Conservation (phyloP, 2,888 invertebrate genomes). For the Cantharis lateralis region DNA sequence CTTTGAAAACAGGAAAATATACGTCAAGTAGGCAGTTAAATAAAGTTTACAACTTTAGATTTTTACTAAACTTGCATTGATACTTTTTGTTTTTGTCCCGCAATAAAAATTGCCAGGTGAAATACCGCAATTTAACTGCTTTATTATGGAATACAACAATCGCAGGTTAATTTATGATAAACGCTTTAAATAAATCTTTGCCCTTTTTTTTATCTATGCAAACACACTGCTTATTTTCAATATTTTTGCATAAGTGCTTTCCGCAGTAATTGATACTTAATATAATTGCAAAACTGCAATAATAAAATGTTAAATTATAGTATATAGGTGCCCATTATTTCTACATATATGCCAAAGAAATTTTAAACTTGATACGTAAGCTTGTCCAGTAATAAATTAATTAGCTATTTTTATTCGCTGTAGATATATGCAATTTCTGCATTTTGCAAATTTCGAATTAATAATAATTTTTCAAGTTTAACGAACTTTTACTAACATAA, state of each 20-base stretch:
- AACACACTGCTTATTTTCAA: not conserved
- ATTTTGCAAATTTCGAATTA: not conserved
- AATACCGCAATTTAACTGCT: not conserved
- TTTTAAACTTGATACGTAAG: not conserved
- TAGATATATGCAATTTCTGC: too few relatives aligned
- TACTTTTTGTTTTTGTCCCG: not conserved
- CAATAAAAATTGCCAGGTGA: not conserved
- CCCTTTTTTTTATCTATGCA: not conserved
- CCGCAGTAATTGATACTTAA: not conserved
- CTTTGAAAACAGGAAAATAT: constrained; percentile 1
- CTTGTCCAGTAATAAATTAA: not conserved
- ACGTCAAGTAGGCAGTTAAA: not conserved
- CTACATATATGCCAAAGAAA: not conserved
- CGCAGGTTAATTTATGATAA: not conserved
- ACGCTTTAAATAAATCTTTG: not conserved
- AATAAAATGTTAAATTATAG: not conserved
- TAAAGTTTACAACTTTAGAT: constrained; percentile 1
- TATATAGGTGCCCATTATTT: not conserved
- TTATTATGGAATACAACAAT: not conserved
- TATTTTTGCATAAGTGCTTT: not conserved
- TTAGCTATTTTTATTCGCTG: not conserved
- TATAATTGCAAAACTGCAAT: not conserved
- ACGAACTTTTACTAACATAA: not conserved
- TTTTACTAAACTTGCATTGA: not conserved
- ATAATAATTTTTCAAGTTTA: not conserved